A percentile compares a stretch with the other conserved stretches of the same genome.
phyloP scores from a whole-genome alignment of 2,888 invertebrate genomes.

The Bursaphelenchus okinawaensis region DNA sequence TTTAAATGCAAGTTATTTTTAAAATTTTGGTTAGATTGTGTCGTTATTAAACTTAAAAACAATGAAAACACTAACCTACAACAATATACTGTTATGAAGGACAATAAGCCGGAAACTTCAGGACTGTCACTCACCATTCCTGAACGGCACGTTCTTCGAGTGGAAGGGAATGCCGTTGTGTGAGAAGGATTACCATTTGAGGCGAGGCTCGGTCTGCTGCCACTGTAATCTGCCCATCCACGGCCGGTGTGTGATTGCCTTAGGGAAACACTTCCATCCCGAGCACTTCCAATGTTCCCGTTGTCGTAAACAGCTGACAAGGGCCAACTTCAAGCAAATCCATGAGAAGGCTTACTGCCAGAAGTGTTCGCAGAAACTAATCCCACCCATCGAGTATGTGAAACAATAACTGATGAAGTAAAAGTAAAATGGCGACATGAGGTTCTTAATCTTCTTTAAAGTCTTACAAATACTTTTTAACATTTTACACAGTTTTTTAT shows the following conservation, averaged over 20 bases:
- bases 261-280: conserved; percentile 97
- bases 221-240: conserved; percentile 91
- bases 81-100: too few relatives aligned
- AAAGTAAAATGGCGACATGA: background rate
- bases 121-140: conserved; percentile 94
- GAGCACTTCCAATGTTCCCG: conserved; percentile 99
- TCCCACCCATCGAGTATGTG: conserved; percentile 11
- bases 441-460: background rate
- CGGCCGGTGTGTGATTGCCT: conserved; percentile 89
- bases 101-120: conserved; percentile 64
- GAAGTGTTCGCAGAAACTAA: conserved; percentile 74
- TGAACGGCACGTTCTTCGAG: conserved; percentile 95
- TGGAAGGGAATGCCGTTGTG: conserved; percentile 96
- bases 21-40: too few relatives aligned
- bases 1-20: too few relatives aligned
- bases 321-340: conserved; percentile 98
- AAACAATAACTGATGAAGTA: background rate
- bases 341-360: conserved; percentile 98
- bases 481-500: too few relatives aligned
- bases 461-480: too few relatives aligned
- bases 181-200: conserved; percentile 96
- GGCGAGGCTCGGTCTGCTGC: conserved; percentile 90
- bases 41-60: too few relatives aligned
- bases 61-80: too few relatives aligned
- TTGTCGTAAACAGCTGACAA: conserved; percentile 91